Evolutionary conservation across 2,888 invertebrate species (phyloP).

Genomic region (Drosophila mayaguana): DNA sequence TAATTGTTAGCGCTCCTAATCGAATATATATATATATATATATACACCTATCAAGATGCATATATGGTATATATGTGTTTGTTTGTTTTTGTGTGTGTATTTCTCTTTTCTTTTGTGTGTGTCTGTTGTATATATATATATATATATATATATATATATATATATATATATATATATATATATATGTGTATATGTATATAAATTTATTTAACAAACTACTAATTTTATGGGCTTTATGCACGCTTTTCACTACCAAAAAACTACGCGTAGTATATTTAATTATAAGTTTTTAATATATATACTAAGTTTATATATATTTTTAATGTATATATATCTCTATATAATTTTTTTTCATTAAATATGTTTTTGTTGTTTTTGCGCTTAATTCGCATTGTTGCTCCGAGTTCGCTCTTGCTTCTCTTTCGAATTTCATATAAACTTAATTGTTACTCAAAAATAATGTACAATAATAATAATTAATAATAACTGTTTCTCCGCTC

Average conservation of each 20-base stretch:
- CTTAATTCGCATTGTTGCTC: conserved; percentile 53
- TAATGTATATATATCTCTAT: conserved; percentile 26
- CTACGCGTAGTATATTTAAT: conserved; percentile 68
- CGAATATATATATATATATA: conserved; percentile 46
- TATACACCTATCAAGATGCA: conserved; percentile 35
- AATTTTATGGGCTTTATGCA: conserved; percentile 67
- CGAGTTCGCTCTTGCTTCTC: conserved; percentile 28
- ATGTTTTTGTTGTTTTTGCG: conserved; percentile 49
- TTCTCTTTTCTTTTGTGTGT: conserved; percentile 4
- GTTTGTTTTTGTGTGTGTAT: conserved; percentile 9
- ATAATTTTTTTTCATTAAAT: conserved; percentile 48
- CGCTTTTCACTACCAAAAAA: conserved; percentile 77
- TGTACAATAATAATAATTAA: conserved; percentile 59
- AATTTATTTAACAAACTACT: conserved; percentile 81
- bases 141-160: conserved; percentile 70
- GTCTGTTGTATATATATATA: conserved; percentile 22
- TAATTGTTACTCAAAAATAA: conserved; percentile 59
- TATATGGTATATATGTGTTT: conserved; percentile 27
- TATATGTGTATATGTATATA: conserved; percentile 60
- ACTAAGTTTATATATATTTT: conserved; percentile 52
- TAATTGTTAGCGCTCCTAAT: conserved; percentile 76
- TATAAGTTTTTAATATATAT: conserved; percentile 31
- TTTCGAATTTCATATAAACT: conserved; percentile 49
- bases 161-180: conserved; percentile 44
- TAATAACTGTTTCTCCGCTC: conserved; percentile 49